Conservation (phyloP, 2,113 vertebrate genomes). For the Echinops telfairi region DNA sequence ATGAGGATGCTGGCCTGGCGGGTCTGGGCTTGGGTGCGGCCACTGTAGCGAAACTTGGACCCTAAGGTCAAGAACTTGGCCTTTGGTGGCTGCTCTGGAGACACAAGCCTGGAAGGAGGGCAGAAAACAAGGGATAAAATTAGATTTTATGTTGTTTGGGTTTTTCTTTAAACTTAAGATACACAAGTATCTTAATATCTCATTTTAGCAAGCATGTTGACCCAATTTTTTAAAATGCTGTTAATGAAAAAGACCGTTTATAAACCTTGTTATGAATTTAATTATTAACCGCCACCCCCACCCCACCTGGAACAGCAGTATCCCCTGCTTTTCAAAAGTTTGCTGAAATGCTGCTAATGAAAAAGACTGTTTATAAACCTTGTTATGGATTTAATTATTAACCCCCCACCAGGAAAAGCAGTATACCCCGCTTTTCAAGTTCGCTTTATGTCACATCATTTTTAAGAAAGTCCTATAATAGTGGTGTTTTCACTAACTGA, state of each 20-base stretch:
- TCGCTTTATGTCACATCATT: background rate
- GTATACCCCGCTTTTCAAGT: background rate
- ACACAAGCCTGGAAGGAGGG: constrained; percentile 86
- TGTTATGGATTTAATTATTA: background rate
- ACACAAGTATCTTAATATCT: constrained; percentile 18
- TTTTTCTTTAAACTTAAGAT: background rate
- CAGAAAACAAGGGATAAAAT: background rate
- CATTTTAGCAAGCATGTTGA: constrained; percentile 32
- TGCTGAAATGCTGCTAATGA: constrained; percentile 9
- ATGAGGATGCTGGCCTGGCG: constrained; percentile 92
- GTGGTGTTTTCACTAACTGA: background rate
- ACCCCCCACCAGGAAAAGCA: too few species aligned
- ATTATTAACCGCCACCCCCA: background rate
- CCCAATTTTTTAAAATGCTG: background rate
- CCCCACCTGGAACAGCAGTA: too few species aligned
- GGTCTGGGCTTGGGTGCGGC: constrained; percentile 92
- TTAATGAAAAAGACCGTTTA: constrained; percentile 51
- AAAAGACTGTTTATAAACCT: constrained; percentile 46
- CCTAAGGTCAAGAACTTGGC: constrained; percentile 92
- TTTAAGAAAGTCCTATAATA: background rate
- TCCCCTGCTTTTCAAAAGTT: background rate
- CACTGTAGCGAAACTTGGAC: constrained; percentile 94
- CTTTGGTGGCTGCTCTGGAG: constrained; percentile 92
- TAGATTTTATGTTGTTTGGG: background rate
- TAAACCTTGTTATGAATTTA: background rate